Conservation (phyloP, 2,797 vertebrate genomes). For the Toxotes lorentzi region DNA sequence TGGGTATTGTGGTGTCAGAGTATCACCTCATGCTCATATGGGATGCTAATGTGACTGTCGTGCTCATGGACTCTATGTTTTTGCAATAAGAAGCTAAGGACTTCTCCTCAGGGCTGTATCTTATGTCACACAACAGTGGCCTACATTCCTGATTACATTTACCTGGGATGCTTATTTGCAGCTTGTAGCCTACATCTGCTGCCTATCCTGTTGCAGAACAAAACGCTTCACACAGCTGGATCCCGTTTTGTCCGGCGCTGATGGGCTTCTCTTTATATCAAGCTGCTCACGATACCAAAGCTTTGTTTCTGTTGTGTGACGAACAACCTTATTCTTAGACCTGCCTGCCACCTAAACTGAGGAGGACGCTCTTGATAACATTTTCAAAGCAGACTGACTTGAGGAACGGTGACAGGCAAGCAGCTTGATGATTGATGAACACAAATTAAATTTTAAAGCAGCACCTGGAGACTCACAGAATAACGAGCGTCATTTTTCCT, state of each 20-base stretch:
- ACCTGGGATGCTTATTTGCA: neutral
- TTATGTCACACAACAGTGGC: conserved; percentile 36
- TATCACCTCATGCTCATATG: conserved; percentile 6
- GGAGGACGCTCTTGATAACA: neutral
- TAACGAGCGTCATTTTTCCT: conserved; percentile 4
- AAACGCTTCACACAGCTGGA: conserved; percentile 13
- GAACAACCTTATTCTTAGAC: neutral
- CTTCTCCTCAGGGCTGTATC: conserved; percentile 26
- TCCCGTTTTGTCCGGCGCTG: conserved; percentile 8
- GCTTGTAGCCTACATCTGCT: conserved; percentile 16
- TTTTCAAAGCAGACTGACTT: neutral
- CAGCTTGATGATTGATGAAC: neutral
- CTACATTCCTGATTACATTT: conserved; percentile 8
- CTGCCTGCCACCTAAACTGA: neutral
- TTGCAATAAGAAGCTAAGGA: conserved; percentile 18
- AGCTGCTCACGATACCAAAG: neutral
- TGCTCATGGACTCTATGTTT: neutral
- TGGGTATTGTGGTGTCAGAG: conserved; percentile 8
- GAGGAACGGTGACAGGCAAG: neutral
- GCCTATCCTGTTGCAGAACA: conserved; percentile 21
- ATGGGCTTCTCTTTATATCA: conserved; percentile 20
- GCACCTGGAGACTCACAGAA: neutral
- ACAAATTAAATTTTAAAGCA: neutral
- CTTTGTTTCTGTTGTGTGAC: neutral
- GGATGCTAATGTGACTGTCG: neutral